Evolutionary conservation across 2,888 invertebrate genomes (phyloP), one percentile per base, ranked within the genome.

Genomic region (Macrophya annulata): DNA sequence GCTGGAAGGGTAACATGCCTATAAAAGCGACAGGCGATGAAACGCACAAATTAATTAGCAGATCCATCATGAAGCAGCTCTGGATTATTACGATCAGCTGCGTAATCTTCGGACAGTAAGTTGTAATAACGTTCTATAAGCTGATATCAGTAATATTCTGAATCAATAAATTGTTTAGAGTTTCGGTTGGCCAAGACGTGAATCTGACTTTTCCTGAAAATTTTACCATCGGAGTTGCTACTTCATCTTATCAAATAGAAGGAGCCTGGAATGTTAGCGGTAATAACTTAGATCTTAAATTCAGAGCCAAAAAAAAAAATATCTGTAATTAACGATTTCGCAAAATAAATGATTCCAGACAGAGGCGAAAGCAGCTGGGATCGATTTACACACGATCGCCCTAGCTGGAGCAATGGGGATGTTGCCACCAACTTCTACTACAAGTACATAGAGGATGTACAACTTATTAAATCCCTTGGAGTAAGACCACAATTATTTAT

Each of bases 241-340:
- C 40, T n/a, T 31, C 85, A 4, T 4, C 95, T 79, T 94, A 93
- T 87, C 95, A 96, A 93, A 95, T 95, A 65, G 95, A 95, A 93
- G 95, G 95, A 86, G 95, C 94, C 2, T 95, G 95, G 95, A 93
- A 95, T 88, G 88, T 84, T 59, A 89, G 90, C 90, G 94, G 91
- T 93, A 90, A 89, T 89, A 85, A 9, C 72, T n/a, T 43, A 21
- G 1, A 9, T 43, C n/a, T 10, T n/a, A 21, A 40, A 21, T 45
- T 72, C n/a, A 72, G 72, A 72, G n/a, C 15, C 6, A 15, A 21
- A n/a, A 21, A 74, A 74, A 4, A 45, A 74, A 31, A 2, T 31
- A 31, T 31, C 45, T 5, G 15, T 12, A n/a, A 45, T 43, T 48
- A 21, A 10, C 45, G 15, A 15, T 74, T 74, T 9, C 9, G 0